Conservation (phyloP, 2,113 vertebrate species). For the Petrocephalus zakoni region DNA sequence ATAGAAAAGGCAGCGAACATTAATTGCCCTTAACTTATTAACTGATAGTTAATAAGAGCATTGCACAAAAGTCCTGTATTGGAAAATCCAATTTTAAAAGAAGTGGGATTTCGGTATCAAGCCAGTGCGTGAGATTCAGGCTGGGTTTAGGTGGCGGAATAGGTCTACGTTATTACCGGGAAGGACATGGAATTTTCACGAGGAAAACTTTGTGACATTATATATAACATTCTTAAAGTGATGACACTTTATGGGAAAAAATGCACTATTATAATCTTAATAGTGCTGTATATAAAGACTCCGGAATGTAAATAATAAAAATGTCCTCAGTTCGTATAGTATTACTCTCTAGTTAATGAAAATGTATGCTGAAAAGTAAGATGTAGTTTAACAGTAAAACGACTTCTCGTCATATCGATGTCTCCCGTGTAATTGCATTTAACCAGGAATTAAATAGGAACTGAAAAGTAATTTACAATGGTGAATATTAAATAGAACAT, state of each 20-base stretch:
- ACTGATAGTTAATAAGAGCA: background rate
- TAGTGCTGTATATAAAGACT: too few relatives aligned
- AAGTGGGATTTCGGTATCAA: background rate
- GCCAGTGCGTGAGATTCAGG: background rate
- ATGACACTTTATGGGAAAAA: background rate
- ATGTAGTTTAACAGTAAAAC: background rate
- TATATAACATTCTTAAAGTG: background rate
- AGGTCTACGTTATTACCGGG: background rate
- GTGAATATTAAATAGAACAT: background rate
- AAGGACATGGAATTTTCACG: background rate
- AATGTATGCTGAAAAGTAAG: background rate
- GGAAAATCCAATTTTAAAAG: background rate
- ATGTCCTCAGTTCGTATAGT: too few relatives aligned
- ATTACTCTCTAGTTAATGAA: background rate
- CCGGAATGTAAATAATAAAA: too few relatives aligned
- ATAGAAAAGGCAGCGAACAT: background rate
- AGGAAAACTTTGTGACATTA: background rate
- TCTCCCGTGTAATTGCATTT: background rate
- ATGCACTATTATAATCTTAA: too few relatives aligned
- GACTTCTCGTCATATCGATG: background rate
- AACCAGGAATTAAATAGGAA: background rate
- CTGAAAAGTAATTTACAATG: background rate
- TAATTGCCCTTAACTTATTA: background rate
- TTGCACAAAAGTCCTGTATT: background rate
- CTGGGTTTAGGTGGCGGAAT: background rate